These are phyloP conservation scores for Andricus quercusramuli DNA, from an alignment of 2,888 invertebrate species.

Conservation along the genomic window DNA sequence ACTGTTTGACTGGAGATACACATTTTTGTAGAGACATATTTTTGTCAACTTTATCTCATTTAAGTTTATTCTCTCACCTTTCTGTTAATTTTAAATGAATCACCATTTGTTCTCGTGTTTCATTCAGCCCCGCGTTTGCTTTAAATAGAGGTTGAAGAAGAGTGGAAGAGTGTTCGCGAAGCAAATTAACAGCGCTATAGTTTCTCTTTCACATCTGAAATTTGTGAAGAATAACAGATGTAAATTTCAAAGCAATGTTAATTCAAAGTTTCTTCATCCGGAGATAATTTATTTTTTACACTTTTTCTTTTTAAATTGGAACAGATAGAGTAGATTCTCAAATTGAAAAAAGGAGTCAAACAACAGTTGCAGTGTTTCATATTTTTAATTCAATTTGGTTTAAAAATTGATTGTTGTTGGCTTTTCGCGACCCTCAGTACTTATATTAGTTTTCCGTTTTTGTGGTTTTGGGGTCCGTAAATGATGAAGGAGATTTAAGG, in stretches of 20 bases:
- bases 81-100: conserved; percentile 26
- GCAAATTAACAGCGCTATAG: conserved; percentile 2
- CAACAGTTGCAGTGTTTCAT: background rate
- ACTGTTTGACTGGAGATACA: background rate
- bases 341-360: background rate
- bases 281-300: background rate
- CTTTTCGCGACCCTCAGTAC: too few relatives aligned
- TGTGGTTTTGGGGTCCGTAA: too few relatives aligned
- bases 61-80: conserved; percentile 1
- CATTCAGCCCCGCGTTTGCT: background rate
- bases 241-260: background rate
- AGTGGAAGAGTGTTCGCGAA: background rate
- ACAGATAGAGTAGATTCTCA: background rate
- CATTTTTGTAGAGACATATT: background rate
- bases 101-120: conserved; percentile 29
- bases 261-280: background rate
- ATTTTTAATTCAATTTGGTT: background rate
- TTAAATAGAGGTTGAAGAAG: background rate
- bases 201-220: background rate
- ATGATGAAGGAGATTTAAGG: too few relatives aligned
- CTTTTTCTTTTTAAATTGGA: background rate
- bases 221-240: background rate
- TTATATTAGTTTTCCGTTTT: too few relatives aligned
- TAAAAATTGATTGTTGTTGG: too few relatives aligned
- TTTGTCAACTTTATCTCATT: conserved; percentile 20